These are phyloP conservation scores for Chrysemys picta DNA, from an alignment of 2,113 vertebrate species.

Conservation along the genomic window DNA sequence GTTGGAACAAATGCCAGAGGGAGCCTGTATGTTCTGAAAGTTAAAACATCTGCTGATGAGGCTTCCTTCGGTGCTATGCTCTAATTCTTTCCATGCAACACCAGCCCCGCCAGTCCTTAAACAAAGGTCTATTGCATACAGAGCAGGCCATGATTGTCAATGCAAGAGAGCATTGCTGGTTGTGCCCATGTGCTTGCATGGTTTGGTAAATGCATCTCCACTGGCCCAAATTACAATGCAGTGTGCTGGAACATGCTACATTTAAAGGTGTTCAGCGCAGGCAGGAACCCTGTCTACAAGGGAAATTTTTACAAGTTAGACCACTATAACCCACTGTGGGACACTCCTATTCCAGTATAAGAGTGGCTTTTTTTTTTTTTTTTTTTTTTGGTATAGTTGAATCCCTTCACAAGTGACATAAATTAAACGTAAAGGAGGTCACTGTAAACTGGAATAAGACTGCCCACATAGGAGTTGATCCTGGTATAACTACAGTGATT, in stretches of 20 bases:
- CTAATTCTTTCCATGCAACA: not conserved
- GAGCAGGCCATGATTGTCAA: not conserved
- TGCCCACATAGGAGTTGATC: not conserved
- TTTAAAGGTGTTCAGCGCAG: not conserved
- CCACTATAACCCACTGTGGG: not conserved
- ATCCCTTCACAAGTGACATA: not conserved
- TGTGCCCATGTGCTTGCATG: not conserved
- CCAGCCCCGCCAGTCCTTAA: not conserved
- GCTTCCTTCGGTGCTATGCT: conserved; percentile 1
- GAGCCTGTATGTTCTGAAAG: not conserved
- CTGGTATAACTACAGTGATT: not conserved
- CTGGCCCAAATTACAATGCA: not conserved
- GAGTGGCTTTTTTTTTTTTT: not conserved
- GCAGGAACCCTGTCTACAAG: not conserved
- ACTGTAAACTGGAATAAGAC: not conserved
- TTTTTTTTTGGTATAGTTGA: not conserved
- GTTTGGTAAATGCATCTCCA: not conserved
- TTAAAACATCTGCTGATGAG: not conserved
- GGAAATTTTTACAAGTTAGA: not conserved
- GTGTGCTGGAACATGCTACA: not conserved
- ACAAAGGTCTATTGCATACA: conserved; percentile 18
- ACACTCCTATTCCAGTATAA: not conserved
- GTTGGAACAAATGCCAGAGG: not conserved
- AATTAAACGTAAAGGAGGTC: not conserved
- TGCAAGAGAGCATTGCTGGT: not conserved